These are phyloP conservation scores for Drosophila macrospina DNA, from an alignment of 2,888 invertebrate species.

Conservation along the genomic window DNA sequence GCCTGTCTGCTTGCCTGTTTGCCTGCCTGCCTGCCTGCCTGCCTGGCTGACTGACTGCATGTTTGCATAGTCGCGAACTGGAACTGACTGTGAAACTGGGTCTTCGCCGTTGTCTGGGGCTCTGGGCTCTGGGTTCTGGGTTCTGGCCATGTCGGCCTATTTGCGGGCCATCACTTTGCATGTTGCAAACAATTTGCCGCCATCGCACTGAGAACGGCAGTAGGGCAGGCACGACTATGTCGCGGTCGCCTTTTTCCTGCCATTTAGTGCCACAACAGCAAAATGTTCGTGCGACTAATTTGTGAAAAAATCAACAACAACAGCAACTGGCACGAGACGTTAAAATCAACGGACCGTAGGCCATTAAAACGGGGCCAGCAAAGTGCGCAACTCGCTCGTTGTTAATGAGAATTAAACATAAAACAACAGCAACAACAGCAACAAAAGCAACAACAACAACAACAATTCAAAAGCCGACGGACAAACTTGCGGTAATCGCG, in stretches of 20 bases:
- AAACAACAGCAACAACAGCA: conserved; percentile 24
- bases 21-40: no score
- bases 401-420: conserved; percentile 72
- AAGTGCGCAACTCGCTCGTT: conserved; percentile 60
- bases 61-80: conserved; percentile 53
- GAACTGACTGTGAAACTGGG: conserved; percentile 24
- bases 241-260: conserved; percentile 58
- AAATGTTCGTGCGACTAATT: conserved; percentile 79
- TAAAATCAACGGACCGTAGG: conserved; percentile 69
- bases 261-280: conserved; percentile 68
- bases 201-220: conserved; percentile 21
- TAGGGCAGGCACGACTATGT: conserved; percentile 35
- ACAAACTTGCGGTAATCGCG: conserved; percentile 40
- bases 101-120: conserved; percentile 22
- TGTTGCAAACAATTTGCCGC: conserved; percentile 76
- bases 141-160: conserved; percentile 60
- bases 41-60: conserved; percentile 40
- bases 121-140: conserved; percentile 10
- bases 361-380: conserved; percentile 69
- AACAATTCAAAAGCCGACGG: conserved; percentile 32
- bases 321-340: conserved; percentile 60
- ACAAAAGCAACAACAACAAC: conserved; percentile 24
- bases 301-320: conserved; percentile 60
- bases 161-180: conserved; percentile 71
- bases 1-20: conserved; percentile 14